A percentile compares a stretch with the other conserved stretches of the same genome.
Conservation (phyloP, 2,888 invertebrate genomes). For the Dorcus parallelipipedus region DNA sequence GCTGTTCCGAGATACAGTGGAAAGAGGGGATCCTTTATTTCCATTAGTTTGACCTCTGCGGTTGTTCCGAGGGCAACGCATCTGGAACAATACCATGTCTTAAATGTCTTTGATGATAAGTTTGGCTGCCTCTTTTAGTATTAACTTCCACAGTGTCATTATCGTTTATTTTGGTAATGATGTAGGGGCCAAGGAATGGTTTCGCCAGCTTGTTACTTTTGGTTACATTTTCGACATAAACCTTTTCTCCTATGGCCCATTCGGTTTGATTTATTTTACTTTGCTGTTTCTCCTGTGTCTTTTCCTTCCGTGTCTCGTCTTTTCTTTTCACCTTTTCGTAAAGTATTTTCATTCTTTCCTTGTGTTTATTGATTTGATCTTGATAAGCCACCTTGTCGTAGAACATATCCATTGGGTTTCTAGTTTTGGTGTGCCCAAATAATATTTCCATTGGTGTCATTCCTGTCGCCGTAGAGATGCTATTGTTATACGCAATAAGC, state of each 20-base stretch:
- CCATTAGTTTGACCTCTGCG: not conserved
- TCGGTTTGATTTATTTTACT: not conserved
- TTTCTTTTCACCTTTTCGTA: not conserved
- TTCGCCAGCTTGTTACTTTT: not conserved
- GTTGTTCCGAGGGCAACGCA: not conserved
- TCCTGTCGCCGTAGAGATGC: not conserved
- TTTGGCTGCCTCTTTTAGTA: not conserved
- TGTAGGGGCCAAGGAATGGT: not conserved
- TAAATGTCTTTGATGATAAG: not conserved
- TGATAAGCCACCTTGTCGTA: not conserved
- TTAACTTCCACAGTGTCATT: not conserved
- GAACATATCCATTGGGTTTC: not conserved
- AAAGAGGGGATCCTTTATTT: not conserved
- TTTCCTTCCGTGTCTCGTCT: not conserved
- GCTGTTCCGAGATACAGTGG: not conserved
- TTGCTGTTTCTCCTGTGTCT: not conserved
- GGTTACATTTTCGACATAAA: not conserved
- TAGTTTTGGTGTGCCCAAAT: not conserved
- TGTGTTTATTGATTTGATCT: not conserved
- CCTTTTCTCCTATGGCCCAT: not conserved
- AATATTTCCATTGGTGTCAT: not conserved
- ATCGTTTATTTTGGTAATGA: not conserved
- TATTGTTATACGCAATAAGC: not conserved
- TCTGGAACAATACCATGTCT: slow-evolving; percentile 7
- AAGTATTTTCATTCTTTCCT: not conserved